These are phyloP conservation scores for Hyla sarda DNA, from an alignment of 2,113 vertebrate genomes.

Conservation along the genomic window DNA sequence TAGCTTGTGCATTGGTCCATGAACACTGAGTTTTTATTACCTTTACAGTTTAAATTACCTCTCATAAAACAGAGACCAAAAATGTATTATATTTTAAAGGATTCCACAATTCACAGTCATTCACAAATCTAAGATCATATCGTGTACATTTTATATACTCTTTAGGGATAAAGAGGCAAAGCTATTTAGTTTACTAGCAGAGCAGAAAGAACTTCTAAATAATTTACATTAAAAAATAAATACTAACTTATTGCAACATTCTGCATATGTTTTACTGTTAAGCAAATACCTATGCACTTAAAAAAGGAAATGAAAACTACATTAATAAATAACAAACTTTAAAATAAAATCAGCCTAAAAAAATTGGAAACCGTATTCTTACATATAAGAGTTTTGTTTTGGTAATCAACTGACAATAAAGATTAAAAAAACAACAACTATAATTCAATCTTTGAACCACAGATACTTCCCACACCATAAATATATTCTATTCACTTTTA, in stretches of 20 bases:
- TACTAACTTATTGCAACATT: not conserved
- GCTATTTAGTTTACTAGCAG: not conserved
- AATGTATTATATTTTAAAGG: conserved; percentile 30
- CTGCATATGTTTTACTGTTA: not conserved
- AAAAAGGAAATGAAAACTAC: no score
- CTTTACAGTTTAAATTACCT: conserved; percentile 42
- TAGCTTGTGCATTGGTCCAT: conserved; percentile 46
- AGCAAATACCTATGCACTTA: not conserved
- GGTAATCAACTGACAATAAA: no score
- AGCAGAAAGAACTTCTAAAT: not conserved
- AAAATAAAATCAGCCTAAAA: no score
- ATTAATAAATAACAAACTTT: no score
- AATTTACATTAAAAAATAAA: not conserved
- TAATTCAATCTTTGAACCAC: no score
- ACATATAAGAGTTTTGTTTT: no score
- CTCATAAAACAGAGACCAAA: conserved; percentile 45
- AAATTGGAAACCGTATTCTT: no score
- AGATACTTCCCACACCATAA: no score
- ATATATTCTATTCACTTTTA: not conserved
- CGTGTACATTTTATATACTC: conserved; percentile 25
- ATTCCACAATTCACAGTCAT: conserved; percentile 34
- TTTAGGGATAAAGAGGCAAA: conserved; percentile 22
- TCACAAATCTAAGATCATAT: conserved; percentile 24
- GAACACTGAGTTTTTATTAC: conserved; percentile 48
- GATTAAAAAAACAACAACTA: no score